Percentiles rank a stretch among this genome's conserved stretches.
These are phyloP conservation scores for Cladopsammia gracilis DNA, from an alignment of 64 coral and sea anemone genomes.

Conservation along the genomic window DNA sequence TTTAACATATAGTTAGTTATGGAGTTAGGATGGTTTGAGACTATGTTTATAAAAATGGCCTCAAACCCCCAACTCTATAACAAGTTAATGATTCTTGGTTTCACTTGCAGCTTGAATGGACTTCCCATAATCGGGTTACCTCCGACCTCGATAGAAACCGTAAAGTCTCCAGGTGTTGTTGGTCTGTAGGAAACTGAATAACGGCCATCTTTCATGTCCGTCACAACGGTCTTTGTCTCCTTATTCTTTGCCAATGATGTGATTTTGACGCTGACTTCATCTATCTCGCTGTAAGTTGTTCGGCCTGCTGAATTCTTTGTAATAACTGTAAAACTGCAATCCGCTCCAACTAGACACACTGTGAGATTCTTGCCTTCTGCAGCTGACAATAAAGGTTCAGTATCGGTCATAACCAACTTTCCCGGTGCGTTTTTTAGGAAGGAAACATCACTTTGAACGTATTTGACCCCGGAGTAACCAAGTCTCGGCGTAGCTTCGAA, in stretches of 20 bases:
- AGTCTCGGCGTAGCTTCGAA: not conserved
- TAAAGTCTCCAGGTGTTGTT: not conserved
- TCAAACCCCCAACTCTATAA: too few relatives aligned
- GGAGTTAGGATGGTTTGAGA: too few relatives aligned
- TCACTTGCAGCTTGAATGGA: not conserved
- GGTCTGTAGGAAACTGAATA: not conserved
- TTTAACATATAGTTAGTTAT: too few relatives aligned
- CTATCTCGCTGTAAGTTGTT: not conserved
- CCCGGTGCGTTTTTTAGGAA: not conserved
- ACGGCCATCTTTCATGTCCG: not conserved
- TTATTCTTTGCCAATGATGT: not conserved
- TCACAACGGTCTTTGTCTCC: not conserved
- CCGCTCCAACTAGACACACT: not conserved
- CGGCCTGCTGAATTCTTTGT: not conserved
- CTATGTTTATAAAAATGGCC: too few relatives aligned
- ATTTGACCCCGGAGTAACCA: not conserved
- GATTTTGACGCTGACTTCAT: not conserved
- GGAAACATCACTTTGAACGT: not conserved
- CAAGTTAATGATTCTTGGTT: not conserved
- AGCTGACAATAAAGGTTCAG: not conserved
- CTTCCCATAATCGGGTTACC: not conserved
- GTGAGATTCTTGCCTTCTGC: not conserved
- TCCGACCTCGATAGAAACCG: not conserved
- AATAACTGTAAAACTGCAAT: not conserved
- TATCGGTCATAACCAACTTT: not conserved